Conservation (phyloP, 2,797 vertebrate species). For the Cirrhinus mrigala region DNA sequence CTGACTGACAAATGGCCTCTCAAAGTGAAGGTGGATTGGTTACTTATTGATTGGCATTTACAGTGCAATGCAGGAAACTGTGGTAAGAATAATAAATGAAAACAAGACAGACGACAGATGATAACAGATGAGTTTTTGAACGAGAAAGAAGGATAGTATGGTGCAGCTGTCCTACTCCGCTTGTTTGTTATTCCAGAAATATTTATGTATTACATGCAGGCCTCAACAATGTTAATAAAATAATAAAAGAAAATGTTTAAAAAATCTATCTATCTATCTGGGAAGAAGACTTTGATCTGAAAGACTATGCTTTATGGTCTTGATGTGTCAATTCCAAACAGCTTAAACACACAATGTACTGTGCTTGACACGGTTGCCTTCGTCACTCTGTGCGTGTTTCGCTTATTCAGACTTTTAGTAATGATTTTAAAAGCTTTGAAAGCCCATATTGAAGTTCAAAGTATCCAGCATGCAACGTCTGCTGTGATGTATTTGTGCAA, state of each 20-base stretch:
- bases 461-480: background rate
- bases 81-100: constrained; percentile 26
- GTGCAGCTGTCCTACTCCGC: background rate
- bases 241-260: background rate
- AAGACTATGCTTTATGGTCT: too few relatives aligned
- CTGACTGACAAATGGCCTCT: constrained; percentile 55
- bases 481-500: constrained; percentile 18
- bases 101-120: constrained; percentile 3
- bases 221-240: background rate
- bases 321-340: background rate
- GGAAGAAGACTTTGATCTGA: too few relatives aligned
- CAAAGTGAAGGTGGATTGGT: constrained; percentile 48
- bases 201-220: background rate
- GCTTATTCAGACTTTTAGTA: constrained; percentile 9
- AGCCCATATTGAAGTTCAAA: background rate
- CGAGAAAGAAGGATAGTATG: background rate
- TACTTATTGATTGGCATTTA: constrained; percentile 60
- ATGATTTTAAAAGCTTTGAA: constrained; percentile 43
- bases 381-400: background rate
- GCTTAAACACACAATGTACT: background rate
- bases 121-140: constrained; percentile 26
- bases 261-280: too few relatives aligned
- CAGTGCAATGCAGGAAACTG: constrained; percentile 34
- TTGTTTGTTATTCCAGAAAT: background rate
- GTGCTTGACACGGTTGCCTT: background rate